These are phyloP conservation scores for Drosophila vallismaia DNA, from an alignment of 2,888 invertebrate species.

Conservation along the genomic window DNA sequence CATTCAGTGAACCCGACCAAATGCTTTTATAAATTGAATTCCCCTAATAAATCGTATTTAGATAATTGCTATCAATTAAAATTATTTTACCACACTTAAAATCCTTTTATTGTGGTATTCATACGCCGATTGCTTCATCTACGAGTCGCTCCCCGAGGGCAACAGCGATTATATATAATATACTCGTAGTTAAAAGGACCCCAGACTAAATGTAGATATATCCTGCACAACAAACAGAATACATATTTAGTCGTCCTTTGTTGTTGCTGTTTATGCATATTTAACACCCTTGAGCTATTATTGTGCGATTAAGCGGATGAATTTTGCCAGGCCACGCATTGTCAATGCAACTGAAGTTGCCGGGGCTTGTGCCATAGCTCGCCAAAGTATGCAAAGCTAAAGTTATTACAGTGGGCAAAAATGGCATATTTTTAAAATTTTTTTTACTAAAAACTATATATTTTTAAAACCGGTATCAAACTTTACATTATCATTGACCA, in stretches of 20 bases:
- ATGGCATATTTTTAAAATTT: too few relatives aligned
- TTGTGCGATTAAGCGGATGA: slow-evolving; percentile 68
- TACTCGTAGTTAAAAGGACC: slow-evolving; percentile 5
- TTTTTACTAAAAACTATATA: too few relatives aligned
- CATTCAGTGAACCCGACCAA: background rate
- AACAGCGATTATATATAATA: background rate
- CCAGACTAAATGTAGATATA: slow-evolving; percentile 8
- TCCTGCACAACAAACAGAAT: slow-evolving; percentile 11
- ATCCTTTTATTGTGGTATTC: background rate
- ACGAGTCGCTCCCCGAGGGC: background rate
- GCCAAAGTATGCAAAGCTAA: slow-evolving; percentile 7
- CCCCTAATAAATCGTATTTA: slow-evolving; percentile 1
- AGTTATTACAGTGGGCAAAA: slow-evolving; percentile 26
- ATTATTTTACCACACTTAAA: slow-evolving; percentile 16
- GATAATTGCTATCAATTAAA: slow-evolving; percentile 14
- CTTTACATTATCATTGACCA: too few relatives aligned
- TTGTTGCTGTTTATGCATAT: slow-evolving; percentile 43
- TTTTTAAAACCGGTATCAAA: too few relatives aligned
- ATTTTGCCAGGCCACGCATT: slow-evolving; percentile 53
- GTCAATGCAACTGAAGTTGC: slow-evolving; percentile 32
- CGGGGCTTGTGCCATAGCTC: slow-evolving; percentile 40
- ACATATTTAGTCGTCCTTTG: slow-evolving; percentile 27
- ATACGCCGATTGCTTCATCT: too few relatives aligned
- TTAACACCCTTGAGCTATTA: slow-evolving; percentile 62
- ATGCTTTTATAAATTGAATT: background rate